Percentiles rank a stretch among this genome's conserved stretches.
Evolutionary conservation across 2,113 vertebrate species (phyloP).

Genomic region (Neotoma lepida): DNA sequence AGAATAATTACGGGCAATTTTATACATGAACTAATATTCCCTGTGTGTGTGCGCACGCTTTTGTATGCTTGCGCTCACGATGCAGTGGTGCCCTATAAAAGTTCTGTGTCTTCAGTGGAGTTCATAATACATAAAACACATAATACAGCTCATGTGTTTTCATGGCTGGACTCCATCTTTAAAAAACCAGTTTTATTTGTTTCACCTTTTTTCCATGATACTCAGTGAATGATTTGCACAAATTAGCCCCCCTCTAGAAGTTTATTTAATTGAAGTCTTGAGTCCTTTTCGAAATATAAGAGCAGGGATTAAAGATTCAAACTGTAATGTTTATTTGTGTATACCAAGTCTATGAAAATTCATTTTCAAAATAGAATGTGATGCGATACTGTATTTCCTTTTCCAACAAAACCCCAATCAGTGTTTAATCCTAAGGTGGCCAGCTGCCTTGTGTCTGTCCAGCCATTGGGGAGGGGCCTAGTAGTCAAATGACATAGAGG

Average conservation of each 20-base stretch:
- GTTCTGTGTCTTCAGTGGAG: not conserved
- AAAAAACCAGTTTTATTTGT: conserved; percentile 9
- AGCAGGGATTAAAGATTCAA: not conserved
- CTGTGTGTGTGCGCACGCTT: not conserved
- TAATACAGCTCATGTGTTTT: not conserved
- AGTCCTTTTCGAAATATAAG: not conserved
- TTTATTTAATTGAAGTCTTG: conserved; percentile 35
- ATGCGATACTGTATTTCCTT: not conserved
- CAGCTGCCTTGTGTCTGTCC: not conserved
- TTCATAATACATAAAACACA: no score
- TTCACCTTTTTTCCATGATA: not conserved
- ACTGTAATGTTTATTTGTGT: not conserved
- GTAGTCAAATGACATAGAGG: conserved; percentile 25
- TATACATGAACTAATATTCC: not conserved
- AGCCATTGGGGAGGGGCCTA: not conserved
- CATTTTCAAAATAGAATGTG: conserved; percentile 43
- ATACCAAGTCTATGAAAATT: not conserved
- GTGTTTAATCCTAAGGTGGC: not conserved
- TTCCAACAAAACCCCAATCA: not conserved
- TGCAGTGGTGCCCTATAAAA: not conserved
- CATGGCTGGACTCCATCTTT: not conserved
- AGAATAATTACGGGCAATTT: conserved; percentile 14
- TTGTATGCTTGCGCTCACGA: not conserved
- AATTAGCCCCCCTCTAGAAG: not conserved
- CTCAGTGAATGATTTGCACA: not conserved